phyloP scores from a whole-genome alignment of 2,113 vertebrate genomes.

The Leucopternis melanops region DNA sequence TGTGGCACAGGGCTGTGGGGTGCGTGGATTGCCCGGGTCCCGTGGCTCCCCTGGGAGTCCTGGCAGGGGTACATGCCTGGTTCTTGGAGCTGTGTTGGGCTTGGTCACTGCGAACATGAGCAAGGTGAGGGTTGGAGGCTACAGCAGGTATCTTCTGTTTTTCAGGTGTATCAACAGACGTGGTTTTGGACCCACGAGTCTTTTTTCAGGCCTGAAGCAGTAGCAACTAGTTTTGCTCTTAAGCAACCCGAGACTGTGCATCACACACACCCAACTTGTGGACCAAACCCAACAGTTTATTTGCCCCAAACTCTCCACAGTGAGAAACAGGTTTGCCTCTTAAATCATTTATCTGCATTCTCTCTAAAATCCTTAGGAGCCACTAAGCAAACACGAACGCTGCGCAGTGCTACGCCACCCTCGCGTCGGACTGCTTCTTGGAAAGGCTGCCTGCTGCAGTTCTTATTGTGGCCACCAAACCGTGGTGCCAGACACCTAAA shows the following conservation, averaged over 20 bases:
- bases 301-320: neutral
- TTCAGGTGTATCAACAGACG: neutral
- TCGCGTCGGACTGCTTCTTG: fast-evolving
- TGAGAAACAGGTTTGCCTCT: neutral
- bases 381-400: neutral
- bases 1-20: neutral
- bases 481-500: neutral
- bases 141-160: neutral
- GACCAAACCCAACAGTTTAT: neutral
- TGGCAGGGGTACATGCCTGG: fast-evolving
- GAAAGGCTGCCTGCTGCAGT: neutral
- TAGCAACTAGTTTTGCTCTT: neutral
- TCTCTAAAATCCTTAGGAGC: neutral
- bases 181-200: neutral
- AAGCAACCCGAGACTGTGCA: neutral
- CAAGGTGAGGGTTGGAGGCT: neutral
- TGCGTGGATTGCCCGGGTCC: neutral
- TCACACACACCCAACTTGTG: too few relatives aligned
- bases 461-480: neutral
- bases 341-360: neutral
- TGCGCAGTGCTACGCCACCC: neutral
- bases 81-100: neutral
- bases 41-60: neutral
- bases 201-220: neutral
- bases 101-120: neutral